Conservation (phyloP, 2,888 invertebrate genomes). For the Girardia tigrina region DNA sequence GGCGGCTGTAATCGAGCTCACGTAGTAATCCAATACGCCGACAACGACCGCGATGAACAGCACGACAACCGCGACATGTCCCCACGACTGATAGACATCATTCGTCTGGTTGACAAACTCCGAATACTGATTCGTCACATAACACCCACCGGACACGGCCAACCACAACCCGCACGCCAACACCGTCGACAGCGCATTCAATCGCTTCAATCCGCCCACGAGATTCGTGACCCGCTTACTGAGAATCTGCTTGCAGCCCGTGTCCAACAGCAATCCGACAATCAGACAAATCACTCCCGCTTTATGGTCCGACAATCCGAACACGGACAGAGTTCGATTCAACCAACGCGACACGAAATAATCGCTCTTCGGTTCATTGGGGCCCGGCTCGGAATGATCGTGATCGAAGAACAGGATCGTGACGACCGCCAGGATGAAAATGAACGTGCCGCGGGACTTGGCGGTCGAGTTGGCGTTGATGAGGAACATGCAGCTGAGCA, state of each 20-base stretch:
- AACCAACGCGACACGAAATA: background rate
- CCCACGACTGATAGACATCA: background rate
- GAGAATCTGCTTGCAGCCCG: background rate
- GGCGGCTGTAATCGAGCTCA: background rate
- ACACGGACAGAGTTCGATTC: background rate
- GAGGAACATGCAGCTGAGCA: background rate
- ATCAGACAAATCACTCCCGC: background rate
- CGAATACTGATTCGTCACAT: background rate
- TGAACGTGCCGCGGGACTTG: background rate
- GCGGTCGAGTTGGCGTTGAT: slow-evolving; percentile 4
- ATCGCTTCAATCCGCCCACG: background rate
- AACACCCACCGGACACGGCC: background rate
- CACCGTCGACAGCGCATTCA: background rate
- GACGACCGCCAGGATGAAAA: background rate
- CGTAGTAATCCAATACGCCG: slow-evolving; percentile 1
- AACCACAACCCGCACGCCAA: background rate
- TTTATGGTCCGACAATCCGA: background rate
- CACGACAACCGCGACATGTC: background rate
- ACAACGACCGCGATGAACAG: background rate
- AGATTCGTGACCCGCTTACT: background rate
- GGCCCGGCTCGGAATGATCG: background rate
- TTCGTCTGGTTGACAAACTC: background rate
- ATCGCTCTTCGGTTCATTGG: background rate
- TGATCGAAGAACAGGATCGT: background rate
- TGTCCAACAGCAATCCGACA: slow-evolving; percentile 15